A percentile compares a stretch with the other conserved stretches of the same genome.
Evolutionary conservation across 2,888 invertebrate species (phyloP).

Genomic region (Steinernema carpocapsae): DNA sequence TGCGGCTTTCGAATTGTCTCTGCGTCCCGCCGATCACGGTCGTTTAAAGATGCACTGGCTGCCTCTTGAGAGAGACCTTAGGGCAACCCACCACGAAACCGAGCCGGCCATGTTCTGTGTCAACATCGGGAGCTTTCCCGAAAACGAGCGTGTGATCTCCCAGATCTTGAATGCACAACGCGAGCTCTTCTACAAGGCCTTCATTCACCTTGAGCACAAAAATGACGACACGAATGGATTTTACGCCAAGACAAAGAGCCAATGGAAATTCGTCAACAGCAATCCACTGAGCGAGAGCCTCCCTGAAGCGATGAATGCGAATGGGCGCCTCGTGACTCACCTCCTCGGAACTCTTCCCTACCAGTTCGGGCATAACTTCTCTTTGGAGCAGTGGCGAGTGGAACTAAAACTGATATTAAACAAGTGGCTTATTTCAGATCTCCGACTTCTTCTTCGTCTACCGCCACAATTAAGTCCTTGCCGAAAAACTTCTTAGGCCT

Average conservation of each 20-base stretch:
- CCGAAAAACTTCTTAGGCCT: too few species aligned
- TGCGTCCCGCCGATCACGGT: background rate
- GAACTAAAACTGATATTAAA: too few species aligned
- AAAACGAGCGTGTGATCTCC: background rate
- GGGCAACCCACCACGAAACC: conserved; percentile 1
- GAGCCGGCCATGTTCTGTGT: conserved; percentile 15
- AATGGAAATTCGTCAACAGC: background rate
- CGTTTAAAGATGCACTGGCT: conserved; percentile 1
- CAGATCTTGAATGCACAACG: background rate
- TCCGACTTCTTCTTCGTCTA: too few species aligned
- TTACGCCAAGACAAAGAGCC: background rate
- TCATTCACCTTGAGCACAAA: background rate
- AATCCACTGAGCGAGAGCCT: conserved; percentile 6
- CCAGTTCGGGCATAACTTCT: background rate
- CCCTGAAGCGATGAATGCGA: background rate
- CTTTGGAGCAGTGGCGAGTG: background rate
- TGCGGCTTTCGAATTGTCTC: background rate
- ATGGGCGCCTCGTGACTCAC: background rate
- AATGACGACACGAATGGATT: background rate
- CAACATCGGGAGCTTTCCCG: background rate
- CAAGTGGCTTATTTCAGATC: too few species aligned
- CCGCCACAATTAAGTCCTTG: too few species aligned
- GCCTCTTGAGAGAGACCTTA: background rate
- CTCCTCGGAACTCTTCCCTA: background rate
- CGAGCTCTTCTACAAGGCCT: conserved; percentile 1